Evolutionary conservation across 2,113 vertebrate species (phyloP), one percentile per base, ranked within the genome.

Genomic region (Cyprinodon tularosa): DNA sequence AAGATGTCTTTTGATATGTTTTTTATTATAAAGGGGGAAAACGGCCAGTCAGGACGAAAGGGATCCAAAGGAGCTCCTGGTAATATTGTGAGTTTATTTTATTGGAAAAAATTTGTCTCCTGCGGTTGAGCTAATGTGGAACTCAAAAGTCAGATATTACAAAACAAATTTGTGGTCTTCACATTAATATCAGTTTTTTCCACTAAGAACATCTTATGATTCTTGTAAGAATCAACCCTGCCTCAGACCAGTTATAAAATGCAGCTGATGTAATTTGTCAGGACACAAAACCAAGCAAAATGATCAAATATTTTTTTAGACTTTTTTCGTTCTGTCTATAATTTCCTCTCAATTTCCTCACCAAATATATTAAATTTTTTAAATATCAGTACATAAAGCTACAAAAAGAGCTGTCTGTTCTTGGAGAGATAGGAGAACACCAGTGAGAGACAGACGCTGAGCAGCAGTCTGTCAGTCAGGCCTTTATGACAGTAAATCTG

Each of bases 31-130:
- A 88, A 95, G 94, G 94, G 91, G 12, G 71, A 76, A 67, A 42
- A 10, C 13, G 88, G 76, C 40, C 65, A 66, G 8, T 12, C 60
- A 70, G 93, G 93, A 82, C 83, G 14, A 0, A 91, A 29, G 68
- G 94, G 94, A 48, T 84, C 29, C 17, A 91, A 88, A 84, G 94
- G 94, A 68, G 8, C 14, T 48, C 1, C 64, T 62, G 94, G 94
- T 47, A 72, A 90, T 78, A 78, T 0, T 42, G 94, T 94, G 80
- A 92, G 94, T 91, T 62, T 40, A 17, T 15, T 67, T 53, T 68
- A 4, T 39, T 4, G n/a, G 12, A 0, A 11, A 44, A 12, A 47
- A 77, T 4, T 5, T 3, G 47, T 39, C 4, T 50, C 1, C 48
- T n/a, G 3, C 4, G 2, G 29, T 53, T 36, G 57, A 15, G 44